Conservation (phyloP, 2,797 vertebrate species). For the Cuniculus paca region DNA sequence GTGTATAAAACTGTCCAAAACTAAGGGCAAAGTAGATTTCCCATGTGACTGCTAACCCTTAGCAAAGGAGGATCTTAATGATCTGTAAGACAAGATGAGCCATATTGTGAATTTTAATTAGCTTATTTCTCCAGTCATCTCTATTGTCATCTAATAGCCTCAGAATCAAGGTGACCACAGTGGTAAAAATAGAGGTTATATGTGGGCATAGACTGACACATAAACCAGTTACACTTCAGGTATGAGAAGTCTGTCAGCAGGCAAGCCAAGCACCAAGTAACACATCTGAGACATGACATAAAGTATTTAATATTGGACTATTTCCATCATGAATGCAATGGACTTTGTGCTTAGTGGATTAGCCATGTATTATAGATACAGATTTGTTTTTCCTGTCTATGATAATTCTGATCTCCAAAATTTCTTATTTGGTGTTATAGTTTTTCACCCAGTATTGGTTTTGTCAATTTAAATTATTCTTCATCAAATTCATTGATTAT, state of each 20-base stretch:
- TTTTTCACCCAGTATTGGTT: neutral
- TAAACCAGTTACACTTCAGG: neutral
- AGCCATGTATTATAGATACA: neutral
- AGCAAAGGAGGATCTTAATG: neutral
- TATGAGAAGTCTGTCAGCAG: neutral
- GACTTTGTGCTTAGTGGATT: neutral
- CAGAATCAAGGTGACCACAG: neutral
- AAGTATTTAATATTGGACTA: slow-evolving; percentile 1
- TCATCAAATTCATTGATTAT: neutral
- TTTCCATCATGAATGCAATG: slow-evolving; percentile 1
- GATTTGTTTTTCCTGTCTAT: slow-evolving; percentile 34
- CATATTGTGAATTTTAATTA: neutral
- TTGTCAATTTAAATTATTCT: neutral
- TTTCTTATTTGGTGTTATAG: neutral
- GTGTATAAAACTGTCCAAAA: slow-evolving; percentile 21
- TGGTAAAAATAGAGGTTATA: neutral
- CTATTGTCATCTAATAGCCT: neutral
- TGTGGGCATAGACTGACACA: neutral
- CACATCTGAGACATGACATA: neutral
- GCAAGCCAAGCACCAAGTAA: neutral
- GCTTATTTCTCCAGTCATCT: neutral
- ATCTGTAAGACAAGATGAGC: neutral
- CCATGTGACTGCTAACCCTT: neutral
- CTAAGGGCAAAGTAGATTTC: neutral
- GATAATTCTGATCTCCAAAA: slow-evolving; percentile 54